Conservation (phyloP, 1,140 invertebrate genomes). For the Drosophila busckii region DNA sequence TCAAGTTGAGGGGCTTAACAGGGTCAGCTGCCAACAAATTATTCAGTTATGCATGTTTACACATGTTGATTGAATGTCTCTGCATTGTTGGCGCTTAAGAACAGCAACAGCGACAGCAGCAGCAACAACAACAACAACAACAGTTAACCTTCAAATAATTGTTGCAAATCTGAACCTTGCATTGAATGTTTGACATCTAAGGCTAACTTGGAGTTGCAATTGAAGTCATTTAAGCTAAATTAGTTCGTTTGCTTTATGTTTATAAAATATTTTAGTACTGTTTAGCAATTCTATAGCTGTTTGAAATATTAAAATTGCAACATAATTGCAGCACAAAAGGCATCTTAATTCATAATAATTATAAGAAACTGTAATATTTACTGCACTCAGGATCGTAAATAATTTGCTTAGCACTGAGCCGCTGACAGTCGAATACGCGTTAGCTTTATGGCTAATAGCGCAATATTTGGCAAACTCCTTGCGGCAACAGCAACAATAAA, state of each 20-base stretch:
- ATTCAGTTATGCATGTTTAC: neutral
- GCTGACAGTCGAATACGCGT: too few species aligned
- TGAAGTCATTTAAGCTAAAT: too few species aligned
- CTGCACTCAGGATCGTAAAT: slow-evolving; percentile 10
- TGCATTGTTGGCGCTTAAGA: slow-evolving; percentile 34
- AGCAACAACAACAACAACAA: too few species aligned
- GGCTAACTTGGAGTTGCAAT: neutral
- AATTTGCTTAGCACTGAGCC: too few species aligned
- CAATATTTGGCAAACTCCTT: neutral
- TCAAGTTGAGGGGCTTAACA: slow-evolving; percentile 27
- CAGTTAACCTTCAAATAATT: slow-evolving; percentile 34
- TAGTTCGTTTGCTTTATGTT: too few species aligned
- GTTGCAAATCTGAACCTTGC: slow-evolving; percentile 26
- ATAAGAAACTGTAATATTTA: too few species aligned
- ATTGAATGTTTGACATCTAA: neutral
- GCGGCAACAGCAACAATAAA: neutral
- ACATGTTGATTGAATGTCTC: slow-evolving; percentile 51
- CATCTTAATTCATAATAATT: too few species aligned
- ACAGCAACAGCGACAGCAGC: slow-evolving; percentile 7
- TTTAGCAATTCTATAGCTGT: too few species aligned
- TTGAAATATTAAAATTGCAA: too few species aligned
- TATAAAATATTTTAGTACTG: too few species aligned
- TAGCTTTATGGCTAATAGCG: too few species aligned
- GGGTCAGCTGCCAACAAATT: slow-evolving; percentile 32
- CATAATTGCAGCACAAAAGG: too few species aligned